Percentiles rank a stretch among this genome's conserved stretches.
Evolutionary conservation across 2,113 vertebrate species (phyloP).

Genomic region (Junco hyemalis): DNA sequence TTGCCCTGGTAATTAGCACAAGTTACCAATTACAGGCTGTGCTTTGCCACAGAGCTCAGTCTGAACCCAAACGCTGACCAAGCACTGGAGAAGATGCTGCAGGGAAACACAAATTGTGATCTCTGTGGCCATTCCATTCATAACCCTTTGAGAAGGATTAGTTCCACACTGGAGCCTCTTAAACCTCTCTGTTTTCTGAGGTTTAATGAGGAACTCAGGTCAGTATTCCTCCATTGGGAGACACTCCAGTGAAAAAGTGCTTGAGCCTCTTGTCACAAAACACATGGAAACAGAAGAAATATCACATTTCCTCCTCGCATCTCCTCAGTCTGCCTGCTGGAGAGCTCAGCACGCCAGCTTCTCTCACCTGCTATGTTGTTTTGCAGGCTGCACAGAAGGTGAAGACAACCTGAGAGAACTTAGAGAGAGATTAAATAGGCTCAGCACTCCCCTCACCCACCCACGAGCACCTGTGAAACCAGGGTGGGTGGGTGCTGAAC

Average conservation of each 20-base stretch:
- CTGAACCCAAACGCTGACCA: background rate
- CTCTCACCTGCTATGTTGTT: background rate
- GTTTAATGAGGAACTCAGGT: background rate
- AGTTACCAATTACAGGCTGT: background rate
- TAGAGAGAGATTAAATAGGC: background rate
- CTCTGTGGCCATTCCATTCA: background rate
- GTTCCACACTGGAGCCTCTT: background rate
- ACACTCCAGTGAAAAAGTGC: background rate
- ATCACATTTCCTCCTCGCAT: background rate
- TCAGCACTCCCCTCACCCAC: rapidly evolving
- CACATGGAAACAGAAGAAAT: background rate
- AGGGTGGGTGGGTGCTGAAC: background rate
- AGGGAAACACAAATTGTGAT: background rate
- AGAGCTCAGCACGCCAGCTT: background rate
- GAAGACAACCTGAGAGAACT: background rate
- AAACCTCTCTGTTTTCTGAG: background rate
- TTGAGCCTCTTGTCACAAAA: background rate
- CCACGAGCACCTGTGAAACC: background rate
- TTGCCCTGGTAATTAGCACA: background rate
- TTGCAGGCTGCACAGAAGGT: background rate
- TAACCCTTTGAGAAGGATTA: background rate
- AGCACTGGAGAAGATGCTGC: background rate
- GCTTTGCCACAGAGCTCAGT: background rate
- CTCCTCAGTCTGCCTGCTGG: background rate
- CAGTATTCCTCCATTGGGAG: background rate